Evolutionary conservation across 2,113 vertebrate species (phyloP).

Genomic region (Forbesichthys agassizii): DNA sequence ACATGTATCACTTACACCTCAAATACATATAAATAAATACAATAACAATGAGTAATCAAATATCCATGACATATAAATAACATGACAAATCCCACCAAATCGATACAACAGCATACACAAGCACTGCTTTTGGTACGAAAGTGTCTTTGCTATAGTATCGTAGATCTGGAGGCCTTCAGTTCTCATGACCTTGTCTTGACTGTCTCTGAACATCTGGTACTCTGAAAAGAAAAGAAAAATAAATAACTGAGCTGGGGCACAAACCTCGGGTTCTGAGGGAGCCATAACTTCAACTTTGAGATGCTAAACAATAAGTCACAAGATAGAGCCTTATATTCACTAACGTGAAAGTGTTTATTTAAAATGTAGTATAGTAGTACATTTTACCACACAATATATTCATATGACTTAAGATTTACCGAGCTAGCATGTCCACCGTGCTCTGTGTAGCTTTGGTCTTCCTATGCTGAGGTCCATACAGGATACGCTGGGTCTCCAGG

Average conservation of each 20-base stretch:
- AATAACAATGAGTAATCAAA: neutral
- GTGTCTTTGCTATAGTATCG: slow-evolving; percentile 28
- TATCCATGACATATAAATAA: neutral
- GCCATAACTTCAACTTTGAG: too few species aligned
- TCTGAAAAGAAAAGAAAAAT: slow-evolving; percentile 47
- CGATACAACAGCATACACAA: too few species aligned
- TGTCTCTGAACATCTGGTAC: slow-evolving; percentile 50
- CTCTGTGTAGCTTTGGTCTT: slow-evolving; percentile 72
- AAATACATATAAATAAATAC: neutral
- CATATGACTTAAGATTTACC: slow-evolving; percentile 57
- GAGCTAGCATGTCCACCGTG: slow-evolving; percentile 69
- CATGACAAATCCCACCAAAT: neutral
- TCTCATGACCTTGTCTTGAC: slow-evolving; percentile 33
- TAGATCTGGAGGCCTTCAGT: slow-evolving; percentile 40
- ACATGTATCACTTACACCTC: too few species aligned
- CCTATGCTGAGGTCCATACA: slow-evolving; percentile 71
- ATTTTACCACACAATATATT: neutral
- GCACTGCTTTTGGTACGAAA: too few species aligned
- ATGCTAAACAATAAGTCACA: too few species aligned
- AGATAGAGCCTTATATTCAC: too few species aligned
- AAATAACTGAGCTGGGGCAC: neutral
- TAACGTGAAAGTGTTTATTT: too few species aligned
- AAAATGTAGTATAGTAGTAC: neutral
- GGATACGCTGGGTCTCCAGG: slow-evolving; percentile 73
- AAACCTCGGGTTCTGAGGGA: too few species aligned